phyloP scores from a whole-genome alignment of 2,797 vertebrate species.

The Sebastolobus alascanus region DNA sequence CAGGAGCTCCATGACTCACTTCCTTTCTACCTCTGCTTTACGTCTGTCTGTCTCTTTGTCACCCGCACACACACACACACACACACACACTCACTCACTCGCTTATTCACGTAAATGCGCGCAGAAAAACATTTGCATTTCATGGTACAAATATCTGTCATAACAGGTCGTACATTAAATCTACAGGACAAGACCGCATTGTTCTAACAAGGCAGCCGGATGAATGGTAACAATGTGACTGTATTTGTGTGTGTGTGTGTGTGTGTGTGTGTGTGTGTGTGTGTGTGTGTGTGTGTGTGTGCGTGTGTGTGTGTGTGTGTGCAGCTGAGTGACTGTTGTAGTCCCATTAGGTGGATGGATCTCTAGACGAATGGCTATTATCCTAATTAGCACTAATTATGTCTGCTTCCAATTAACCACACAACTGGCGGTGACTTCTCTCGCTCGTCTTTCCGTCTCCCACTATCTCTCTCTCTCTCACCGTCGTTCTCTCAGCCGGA shows the following conservation, averaged over 20 bases:
- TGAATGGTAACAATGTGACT: constrained; percentile 42
- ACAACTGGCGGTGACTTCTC: constrained; percentile 68
- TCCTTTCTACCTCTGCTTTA: constrained; percentile 32
- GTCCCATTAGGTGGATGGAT: constrained; percentile 78
- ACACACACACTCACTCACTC: background rate
- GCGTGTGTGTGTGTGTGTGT: constrained; percentile 32
- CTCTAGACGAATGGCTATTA: constrained; percentile 81
- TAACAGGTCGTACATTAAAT: constrained; percentile 19
- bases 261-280: constrained; percentile 33
- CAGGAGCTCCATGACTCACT: constrained; percentile 38
- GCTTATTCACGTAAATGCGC: background rate
- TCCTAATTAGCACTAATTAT: constrained; percentile 82
- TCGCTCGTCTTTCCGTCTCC: constrained; percentile 38
- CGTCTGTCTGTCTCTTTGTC: constrained; percentile 16
- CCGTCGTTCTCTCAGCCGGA: constrained; percentile 19
- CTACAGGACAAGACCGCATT: constrained; percentile 19
- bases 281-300: constrained; percentile 23
- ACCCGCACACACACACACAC: background rate
- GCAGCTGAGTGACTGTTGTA: constrained; percentile 52
- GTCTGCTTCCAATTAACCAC: constrained; percentile 77
- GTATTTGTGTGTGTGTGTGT: constrained; percentile 22
- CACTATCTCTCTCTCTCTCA: background rate
- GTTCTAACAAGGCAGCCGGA: constrained; percentile 32
- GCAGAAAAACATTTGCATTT: constrained; percentile 15
- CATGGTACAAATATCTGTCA: constrained; percentile 6